Evolutionary conservation across 2,113 vertebrate species (phyloP).

Genomic region (Brachyistius frenatus): DNA sequence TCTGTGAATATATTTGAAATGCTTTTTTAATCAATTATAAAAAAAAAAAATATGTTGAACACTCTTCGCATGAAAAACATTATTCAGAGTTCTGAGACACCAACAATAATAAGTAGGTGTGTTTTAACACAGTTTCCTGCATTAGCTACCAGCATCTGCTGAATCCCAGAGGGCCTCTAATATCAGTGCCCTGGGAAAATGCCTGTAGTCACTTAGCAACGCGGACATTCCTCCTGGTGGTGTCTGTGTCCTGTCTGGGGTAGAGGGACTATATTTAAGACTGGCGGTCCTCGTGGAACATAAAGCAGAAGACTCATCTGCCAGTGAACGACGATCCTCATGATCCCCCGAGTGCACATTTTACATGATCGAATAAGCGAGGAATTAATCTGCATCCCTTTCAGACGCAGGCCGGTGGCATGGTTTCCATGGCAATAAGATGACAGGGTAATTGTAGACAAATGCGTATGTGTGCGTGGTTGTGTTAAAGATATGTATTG

Average conservation of each 20-base stretch:
- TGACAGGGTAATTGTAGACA: constrained; percentile 22
- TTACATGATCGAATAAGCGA: constrained; percentile 26
- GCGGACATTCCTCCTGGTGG: constrained; percentile 21
- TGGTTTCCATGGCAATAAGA: constrained; percentile 35
- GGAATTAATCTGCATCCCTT: constrained; percentile 28
- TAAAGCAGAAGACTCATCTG: constrained; percentile 31
- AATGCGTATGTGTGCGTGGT: not conserved
- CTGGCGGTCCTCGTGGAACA: constrained; percentile 11
- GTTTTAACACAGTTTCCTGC: not conserved
- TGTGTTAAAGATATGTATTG: constrained; percentile 14
- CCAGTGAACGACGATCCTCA: not conserved
- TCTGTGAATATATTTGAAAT: no score
- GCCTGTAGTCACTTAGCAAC: constrained; percentile 61
- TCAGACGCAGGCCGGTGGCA: constrained; percentile 9
- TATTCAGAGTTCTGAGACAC: no score
- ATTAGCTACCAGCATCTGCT: not conserved
- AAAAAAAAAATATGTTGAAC: no score
- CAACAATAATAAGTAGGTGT: not conserved
- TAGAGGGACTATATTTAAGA: constrained; percentile 50
- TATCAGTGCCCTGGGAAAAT: constrained; percentile 32
- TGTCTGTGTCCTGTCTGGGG: constrained; percentile 52
- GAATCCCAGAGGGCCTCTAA: not conserved
- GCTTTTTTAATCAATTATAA: no score
- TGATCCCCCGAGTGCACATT: constrained; percentile 7
- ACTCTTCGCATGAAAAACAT: no score